Percentiles rank a stretch among this genome's conserved stretches.
Evolutionary conservation across 1,140 invertebrate species (phyloP).

Genomic region (Drosophila lacteicornis): DNA sequence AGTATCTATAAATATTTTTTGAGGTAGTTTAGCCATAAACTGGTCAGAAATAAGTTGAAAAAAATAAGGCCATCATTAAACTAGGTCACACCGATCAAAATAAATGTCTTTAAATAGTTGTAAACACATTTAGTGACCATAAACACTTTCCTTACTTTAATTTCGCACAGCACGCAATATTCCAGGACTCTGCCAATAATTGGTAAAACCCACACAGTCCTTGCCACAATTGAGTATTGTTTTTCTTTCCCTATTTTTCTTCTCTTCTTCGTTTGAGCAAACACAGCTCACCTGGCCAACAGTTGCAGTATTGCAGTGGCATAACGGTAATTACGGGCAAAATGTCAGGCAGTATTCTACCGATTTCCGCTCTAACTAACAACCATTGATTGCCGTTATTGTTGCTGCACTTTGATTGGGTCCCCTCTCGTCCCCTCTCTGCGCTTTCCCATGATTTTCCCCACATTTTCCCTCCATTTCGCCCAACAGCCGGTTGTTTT

Average conservation of each 20-base stretch:
- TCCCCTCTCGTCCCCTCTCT: not conserved
- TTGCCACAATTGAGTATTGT: slow-evolving; percentile 13
- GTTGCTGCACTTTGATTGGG: slow-evolving; percentile 56
- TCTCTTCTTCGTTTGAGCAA: slow-evolving; percentile 27
- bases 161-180: slow-evolving; percentile 20
- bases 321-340: slow-evolving; percentile 73
- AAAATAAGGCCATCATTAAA: not conserved
- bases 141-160: slow-evolving; percentile 14
- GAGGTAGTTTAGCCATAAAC: not conserved
- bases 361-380: slow-evolving; percentile 75
- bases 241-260: slow-evolving; percentile 6
- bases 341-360: slow-evolving; percentile 69
- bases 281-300: slow-evolving; percentile 45
- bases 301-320: slow-evolving; percentile 49
- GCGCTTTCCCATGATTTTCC: slow-evolving; percentile 13
- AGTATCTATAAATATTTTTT: too few relatives aligned
- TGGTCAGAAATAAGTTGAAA: not conserved
- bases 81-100: not conserved
- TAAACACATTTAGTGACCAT: slow-evolving; percentile 13
- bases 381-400: slow-evolving; percentile 78
- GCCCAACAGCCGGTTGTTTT: slow-evolving; percentile 38
- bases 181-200: slow-evolving; percentile 9
- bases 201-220: slow-evolving; percentile 14
- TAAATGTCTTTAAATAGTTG: not conserved
- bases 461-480: not conserved